Evolutionary conservation across 2,113 vertebrate genomes (phyloP), one percentile per base, ranked within the genome.

Genomic region (Oncorhynchus kisutch): DNA sequence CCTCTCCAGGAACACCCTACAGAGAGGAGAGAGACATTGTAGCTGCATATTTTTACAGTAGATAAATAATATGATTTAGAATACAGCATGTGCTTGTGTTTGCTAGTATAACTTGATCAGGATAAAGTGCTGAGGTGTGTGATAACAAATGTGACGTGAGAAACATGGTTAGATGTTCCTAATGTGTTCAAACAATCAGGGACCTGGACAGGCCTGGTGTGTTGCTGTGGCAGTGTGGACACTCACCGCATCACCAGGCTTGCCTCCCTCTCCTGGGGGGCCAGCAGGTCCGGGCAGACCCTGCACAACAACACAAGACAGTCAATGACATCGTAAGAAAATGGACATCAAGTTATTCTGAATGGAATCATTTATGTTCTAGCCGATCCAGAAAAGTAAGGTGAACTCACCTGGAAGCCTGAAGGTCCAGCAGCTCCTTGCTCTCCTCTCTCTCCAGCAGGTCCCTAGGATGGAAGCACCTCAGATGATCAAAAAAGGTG

Each of bases 1-100:
- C 96, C 89, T 99, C 97, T 90, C 98, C 98, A 0, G 97, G 91
- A 91, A 99, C 88, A 74, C 97, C 98, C 98, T 98, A 24, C n/a
- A 89, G 60, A 86, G 60, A 85, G 74, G 70, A 72, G 54, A 82
- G 4, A 67, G 2, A 24, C 1, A 3, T 27, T 65, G 68, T 70
- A 73, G 49, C 7, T 67, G 22, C 22, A 71, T 34, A 24, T 4
- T 24, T 24, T 68, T 20, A 45, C 39, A 25, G 29, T 76, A 31
- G 51, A 75, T 4, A 12, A 54, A 70, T 65, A 3, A 62, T 16
- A 24, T 2, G 1, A 7, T n/a, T 62, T 22, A 22, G 7, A 22
- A 62, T 34, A 18, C 11, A 22, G 27, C 3, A 48, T 45, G 8
- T 49, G 65, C 8, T 27, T 25, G 65, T 29, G 11, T 7, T 25